These are phyloP conservation scores for Lordiphosa clarofinis DNA, from an alignment of 1,140 invertebrate genomes.

Conservation along the genomic window DNA sequence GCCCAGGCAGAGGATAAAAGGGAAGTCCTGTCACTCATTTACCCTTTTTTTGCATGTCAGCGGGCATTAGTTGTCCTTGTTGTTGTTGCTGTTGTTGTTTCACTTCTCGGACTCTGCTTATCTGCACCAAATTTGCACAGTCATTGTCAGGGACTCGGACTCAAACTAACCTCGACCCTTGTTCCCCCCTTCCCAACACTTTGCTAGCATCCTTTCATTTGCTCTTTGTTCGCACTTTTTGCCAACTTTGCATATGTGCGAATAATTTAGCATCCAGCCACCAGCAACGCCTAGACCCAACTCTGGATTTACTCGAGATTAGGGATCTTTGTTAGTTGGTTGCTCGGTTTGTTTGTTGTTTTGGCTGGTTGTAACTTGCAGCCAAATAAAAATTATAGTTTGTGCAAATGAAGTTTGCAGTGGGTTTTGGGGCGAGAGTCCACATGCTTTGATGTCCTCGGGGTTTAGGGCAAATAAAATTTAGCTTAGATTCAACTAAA, in stretches of 20 bases:
- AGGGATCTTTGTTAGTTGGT: constrained; percentile 68
- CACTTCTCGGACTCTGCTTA: constrained; percentile 67
- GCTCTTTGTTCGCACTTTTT: constrained; percentile 55
- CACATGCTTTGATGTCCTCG: constrained; percentile 13
- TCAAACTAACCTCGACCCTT: constrained; percentile 11
- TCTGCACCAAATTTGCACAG: constrained; percentile 74
- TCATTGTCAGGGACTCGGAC: constrained; percentile 57
- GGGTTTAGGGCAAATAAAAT: constrained; percentile 32
- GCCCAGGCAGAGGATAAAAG: constrained; percentile 10
- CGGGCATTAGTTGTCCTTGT: constrained; percentile 67
- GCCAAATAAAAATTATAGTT: constrained; percentile 70
- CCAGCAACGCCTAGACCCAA: constrained; percentile 31
- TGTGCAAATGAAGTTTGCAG: constrained; percentile 15
- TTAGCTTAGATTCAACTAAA: constrained; percentile 9
- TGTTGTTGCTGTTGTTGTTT: constrained; percentile 18
- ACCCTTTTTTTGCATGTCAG: constrained; percentile 74
- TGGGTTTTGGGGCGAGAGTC: constrained; percentile 15
- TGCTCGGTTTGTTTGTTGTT: constrained; percentile 36
- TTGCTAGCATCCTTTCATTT: constrained; percentile 39
- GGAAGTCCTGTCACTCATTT: constrained; percentile 67
- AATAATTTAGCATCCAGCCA: constrained; percentile 59
- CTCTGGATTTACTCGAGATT: constrained; percentile 73
- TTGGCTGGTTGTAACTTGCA: constrained; percentile 23
- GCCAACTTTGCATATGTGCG: constrained; percentile 75
- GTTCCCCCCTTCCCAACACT: background rate